Evolutionary conservation across 2,113 vertebrate genomes (phyloP), one percentile per base, ranked within the genome.

Genomic region (Sciurus niger): DNA sequence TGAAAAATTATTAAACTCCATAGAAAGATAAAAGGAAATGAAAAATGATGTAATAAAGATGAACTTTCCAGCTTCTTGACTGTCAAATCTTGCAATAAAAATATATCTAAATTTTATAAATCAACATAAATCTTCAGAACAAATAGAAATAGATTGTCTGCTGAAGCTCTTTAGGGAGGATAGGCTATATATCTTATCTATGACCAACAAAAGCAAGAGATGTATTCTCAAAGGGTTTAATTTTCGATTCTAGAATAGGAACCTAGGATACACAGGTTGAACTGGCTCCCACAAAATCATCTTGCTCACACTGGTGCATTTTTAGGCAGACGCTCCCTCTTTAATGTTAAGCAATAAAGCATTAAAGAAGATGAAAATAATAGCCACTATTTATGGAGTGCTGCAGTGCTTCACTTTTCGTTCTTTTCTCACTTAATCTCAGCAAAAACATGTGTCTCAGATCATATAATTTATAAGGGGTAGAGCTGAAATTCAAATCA

Each of bases 21-120:
- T 32, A 37, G 68, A 89, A 96, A 94, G 6, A 46, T 43, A 97
- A 97, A 98, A 53, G 60, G 22, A 97, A 97, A 34, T 95, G 74
- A 97, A 98, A 98, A 97, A 95, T 46, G 2, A 79, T 97, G 73
- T 2, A 95, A 90, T 77, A 96, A 96, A 97, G 78, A 37, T 92
- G 24, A 97, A 84, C 28, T 84, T 95, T 63, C 92, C 93, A 87
- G 86, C 63, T 65, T 40, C 55, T 84, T 94, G 95, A 87, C 43
- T 90, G 10, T 13, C 48, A 95, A 68, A 67, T 97, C 79, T 83
- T 93, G 40, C 86, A 96, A 89, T 83, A 96, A 98, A 97, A 97
- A 87, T 60, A 0, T 1, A 84, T 77, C 72, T 96, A 85, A 78
- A 32, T 86, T 96, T 91, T 95, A 91, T 96, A 87, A 93, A 14